Evolutionary conservation across 2,113 vertebrate genomes (phyloP), one percentile per base, ranked within the genome.

Genomic region (Scophthalmus maximus): DNA sequence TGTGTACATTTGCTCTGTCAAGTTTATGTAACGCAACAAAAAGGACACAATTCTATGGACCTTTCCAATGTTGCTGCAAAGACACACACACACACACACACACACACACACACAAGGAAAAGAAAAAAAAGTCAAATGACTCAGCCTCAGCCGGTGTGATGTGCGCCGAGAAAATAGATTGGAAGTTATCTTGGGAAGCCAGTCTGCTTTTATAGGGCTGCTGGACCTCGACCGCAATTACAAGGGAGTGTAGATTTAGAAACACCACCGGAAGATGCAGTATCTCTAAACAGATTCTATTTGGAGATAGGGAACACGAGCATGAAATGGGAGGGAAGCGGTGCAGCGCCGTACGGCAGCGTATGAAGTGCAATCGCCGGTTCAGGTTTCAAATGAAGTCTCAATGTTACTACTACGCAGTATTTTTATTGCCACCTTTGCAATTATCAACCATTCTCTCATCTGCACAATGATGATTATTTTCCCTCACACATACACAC

Each of bases 81-180:
- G 20, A 47, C 38, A 50, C 5, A n/a, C n/a, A n/a, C n/a, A n/a
- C n/a, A n/a, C n/a, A n/a, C n/a, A n/a, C n/a, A n/a, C n/a, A n/a
- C n/a, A n/a, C n/a, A n/a, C n/a, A n/a, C n/a, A n/a, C n/a, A n/a
- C n/a, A n/a, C n/a, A n/a, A n/a, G n/a, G n/a, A n/a, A n/a, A n/a
- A n/a, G n/a, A n/a, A n/a, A 3, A 76, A 66, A 40, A 70, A 80
- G 68, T 78, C 26, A 68, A 74, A 69, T 77, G 73, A 79, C 36
- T 67, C 76, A 78, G 59, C 65, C 49, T 64, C 30, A 59, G 14
- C 36, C 20, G 64, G 8, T 1, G 15, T 1, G 15, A 40, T 50
- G 50, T 8, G 46, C 62, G 60, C 36, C 36, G 59, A 72, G 29
- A 61, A 73, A 38, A 62, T 18, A 32, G 46, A 81, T 77, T 72